A percentile compares a stretch with the other conserved stretches of the same genome.
These are phyloP conservation scores for Megaleporinus macrocephalus DNA, from an alignment of 2,113 vertebrate genomes.

Conservation along the genomic window DNA sequence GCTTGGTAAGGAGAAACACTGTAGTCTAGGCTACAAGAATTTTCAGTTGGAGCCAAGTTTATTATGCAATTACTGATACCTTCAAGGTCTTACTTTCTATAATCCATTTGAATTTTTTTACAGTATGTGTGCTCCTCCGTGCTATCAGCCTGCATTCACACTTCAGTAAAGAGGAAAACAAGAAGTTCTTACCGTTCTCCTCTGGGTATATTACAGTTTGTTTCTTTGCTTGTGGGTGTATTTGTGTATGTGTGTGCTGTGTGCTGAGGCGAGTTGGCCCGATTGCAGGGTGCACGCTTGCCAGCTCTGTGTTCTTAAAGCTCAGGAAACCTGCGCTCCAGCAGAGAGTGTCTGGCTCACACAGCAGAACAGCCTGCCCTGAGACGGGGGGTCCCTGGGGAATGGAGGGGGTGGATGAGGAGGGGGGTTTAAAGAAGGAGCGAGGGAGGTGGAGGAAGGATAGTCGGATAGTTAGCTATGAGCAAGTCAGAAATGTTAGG, in stretches of 20 bases:
- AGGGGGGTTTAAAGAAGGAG: not conserved
- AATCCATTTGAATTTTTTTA: not conserved
- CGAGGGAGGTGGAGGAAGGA: conserved; percentile 15
- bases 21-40: not conserved
- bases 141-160: not conserved
- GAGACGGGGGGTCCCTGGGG: conserved; percentile 55
- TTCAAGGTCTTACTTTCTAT: not conserved
- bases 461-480: not conserved
- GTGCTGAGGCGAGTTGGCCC: conserved; percentile 54
- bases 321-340: conserved; percentile 74
- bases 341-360: conserved; percentile 73
- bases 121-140: not conserved
- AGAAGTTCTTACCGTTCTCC: conserved; percentile 3
- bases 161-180: not conserved
- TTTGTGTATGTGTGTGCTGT: conserved; percentile 62
- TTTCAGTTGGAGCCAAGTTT: not conserved
- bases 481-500: not conserved
- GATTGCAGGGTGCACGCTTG: conserved; percentile 69
- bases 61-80: not conserved
- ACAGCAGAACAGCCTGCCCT: conserved; percentile 72
- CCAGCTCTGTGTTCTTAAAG: conserved; percentile 71
- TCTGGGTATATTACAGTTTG: conserved; percentile 36
- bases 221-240: conserved; percentile 66
- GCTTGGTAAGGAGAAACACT: not conserved
- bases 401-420: conserved; percentile 34